Conservation (phyloP, 2,113 vertebrate species). For the Tyto alba region DNA sequence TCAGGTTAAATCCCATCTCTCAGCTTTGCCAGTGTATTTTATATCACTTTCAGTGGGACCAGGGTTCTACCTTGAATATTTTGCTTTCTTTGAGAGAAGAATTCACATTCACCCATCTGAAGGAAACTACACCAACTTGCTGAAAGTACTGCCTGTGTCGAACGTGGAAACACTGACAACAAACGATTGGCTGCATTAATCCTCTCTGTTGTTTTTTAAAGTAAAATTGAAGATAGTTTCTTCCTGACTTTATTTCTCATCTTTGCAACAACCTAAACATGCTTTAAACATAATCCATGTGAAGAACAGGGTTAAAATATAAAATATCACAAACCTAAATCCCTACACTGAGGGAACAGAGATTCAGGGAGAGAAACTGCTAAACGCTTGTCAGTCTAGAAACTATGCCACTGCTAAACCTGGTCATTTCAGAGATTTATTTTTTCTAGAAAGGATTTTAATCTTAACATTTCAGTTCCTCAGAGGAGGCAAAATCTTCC, state of each 20-base stretch:
- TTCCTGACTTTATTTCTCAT: not conserved
- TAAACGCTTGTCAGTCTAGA: not conserved
- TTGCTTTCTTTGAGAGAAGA: not conserved
- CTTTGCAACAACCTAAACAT: not conserved
- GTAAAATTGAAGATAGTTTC: not conserved
- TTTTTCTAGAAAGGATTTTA: conserved; percentile 41
- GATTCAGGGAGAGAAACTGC: not conserved
- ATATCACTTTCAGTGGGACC: not conserved
- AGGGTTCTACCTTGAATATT: conserved; percentile 9
- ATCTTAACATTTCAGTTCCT: conserved; percentile 42
- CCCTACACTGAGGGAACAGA: not conserved
- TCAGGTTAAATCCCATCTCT: not conserved
- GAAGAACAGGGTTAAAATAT: not conserved
- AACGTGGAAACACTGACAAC: not conserved
- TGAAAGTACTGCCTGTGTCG: not conserved
- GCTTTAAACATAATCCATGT: not conserved
- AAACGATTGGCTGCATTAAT: not conserved
- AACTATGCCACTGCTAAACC: not conserved
- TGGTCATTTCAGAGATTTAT: conserved; percentile 27
- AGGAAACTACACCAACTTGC: not conserved
- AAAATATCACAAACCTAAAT: not conserved
- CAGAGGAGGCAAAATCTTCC: conserved; percentile 28
- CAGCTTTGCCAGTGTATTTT: not conserved
- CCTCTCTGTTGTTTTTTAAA: not conserved
- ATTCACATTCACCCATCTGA: not conserved